A percentile compares a stretch with the other conserved stretches of the same genome.
phyloP scores from a whole-genome alignment of 2,113 vertebrate species.

The Eira barbara region DNA sequence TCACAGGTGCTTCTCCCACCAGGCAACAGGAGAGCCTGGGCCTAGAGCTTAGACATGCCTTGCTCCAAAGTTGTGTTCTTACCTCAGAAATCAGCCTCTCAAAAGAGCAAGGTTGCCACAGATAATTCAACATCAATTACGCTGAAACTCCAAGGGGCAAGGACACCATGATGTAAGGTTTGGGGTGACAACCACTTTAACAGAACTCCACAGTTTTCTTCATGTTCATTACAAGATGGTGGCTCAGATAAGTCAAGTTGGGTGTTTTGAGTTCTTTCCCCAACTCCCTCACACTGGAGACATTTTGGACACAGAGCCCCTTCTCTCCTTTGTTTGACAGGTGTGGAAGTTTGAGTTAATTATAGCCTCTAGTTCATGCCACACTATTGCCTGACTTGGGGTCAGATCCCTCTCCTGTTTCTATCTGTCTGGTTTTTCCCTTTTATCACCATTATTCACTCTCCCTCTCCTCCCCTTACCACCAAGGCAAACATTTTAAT shows the following conservation, averaged over 20 bases:
- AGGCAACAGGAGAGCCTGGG: neutral
- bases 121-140: neutral
- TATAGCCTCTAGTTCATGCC: neutral
- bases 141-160: neutral
- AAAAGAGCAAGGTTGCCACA: neutral
- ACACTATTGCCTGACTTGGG: neutral
- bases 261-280: neutral
- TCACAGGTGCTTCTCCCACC: neutral
- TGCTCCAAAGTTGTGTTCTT: neutral
- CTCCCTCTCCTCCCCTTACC: neutral
- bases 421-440: neutral
- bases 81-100: neutral
- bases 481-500: neutral
- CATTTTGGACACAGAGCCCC: neutral
- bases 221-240: neutral
- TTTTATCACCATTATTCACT: neutral
- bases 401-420: neutral
- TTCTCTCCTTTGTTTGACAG: neutral
- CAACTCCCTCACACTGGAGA: neutral
- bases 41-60: neutral
- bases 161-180: neutral
- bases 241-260: neutral
- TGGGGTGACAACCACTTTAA: neutral
- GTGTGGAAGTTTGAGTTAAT: neutral
- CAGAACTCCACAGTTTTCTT: neutral